These are phyloP conservation scores for Drosophila paranaensis DNA, from an alignment of 2,888 invertebrate species.

Conservation along the genomic window DNA sequence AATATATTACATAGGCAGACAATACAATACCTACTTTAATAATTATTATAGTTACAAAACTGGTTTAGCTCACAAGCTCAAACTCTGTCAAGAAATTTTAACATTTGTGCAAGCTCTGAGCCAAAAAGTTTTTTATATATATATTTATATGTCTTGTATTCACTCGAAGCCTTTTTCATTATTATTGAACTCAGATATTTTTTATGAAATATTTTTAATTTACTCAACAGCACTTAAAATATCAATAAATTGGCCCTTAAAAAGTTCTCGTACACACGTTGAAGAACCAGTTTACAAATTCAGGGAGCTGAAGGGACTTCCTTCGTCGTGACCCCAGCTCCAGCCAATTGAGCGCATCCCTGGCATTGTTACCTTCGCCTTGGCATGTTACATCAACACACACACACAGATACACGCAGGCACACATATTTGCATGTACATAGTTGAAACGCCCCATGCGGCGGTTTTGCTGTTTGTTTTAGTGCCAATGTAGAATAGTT, in stretches of 20 bases:
- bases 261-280: neutral
- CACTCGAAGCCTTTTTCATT: neutral
- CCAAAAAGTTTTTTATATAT: neutral
- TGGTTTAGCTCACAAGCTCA: neutral
- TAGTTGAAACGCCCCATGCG: constrained; percentile 43
- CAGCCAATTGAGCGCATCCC: constrained; percentile 47
- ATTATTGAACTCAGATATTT: too few species aligned
- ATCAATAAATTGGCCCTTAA: neutral
- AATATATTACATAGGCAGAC: neutral
- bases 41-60: neutral
- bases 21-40: neutral
- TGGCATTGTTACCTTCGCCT: constrained; percentile 60
- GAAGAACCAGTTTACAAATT: neutral
- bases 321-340: constrained; percentile 6
- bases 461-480: constrained; percentile 74
- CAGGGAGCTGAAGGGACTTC: neutral
- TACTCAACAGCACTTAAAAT: neutral
- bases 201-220: neutral
- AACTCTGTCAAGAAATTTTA: too few species aligned
- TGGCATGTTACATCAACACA: constrained; percentile 59
- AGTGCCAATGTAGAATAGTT: constrained; percentile 81
- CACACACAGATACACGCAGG: constrained; percentile 10
- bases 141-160: neutral
- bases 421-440: constrained; percentile 32
- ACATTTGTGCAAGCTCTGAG: neutral